Base-by-base conservation (phyloP, 2,888 invertebrate species). In the Tenthredo distinguenda region DNA sequence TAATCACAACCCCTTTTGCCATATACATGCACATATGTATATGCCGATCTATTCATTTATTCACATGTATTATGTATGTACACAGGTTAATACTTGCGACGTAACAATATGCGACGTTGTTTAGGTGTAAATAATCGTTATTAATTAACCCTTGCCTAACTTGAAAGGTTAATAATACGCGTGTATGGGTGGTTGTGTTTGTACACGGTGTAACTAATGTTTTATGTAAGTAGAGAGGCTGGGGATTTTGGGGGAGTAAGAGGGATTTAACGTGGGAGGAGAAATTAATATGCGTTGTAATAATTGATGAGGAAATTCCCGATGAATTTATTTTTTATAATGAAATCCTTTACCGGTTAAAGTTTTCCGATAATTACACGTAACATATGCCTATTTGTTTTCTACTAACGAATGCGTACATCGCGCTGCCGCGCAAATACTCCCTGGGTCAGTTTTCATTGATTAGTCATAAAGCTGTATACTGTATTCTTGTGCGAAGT, bases 1-100 rank as follows among this genome's bases (percentile, higher is more conserved):
- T 71, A 83, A 83, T 83, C 81, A 58, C 81, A 68, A 83, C 68
- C 83, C 83, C 18, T 37, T 37, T 21, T 68, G 31, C 26, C 0
- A 34, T 68, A 68, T 68, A 62, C 26, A 10, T 62, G 10, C 21
- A 62, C n/a, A 62, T n/a, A 31, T 34, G 18, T 6, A 65, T 34
- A 0, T 15, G 12, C 0, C 5, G 4, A 68, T 34, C 6, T 26
- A 34, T 68, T 68, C 6, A 68, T 31, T 65, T 65, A 65, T 21
- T 65, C 15, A 31, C 15, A 31, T 68, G 31, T 34, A 18, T 15
- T 1, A 62, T 26, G 10, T 31, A 4, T 68, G 34, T 12, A 34
- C 34, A 21, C 7, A 7, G 18, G 68, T 62, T 12, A 18, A 31
- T 15, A 34, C 1, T 26, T 18, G 34, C n/a, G 31, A 34, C 26